phyloP scores from a whole-genome alignment of 2,797 vertebrate species.

The Balearica regulorum region DNA sequence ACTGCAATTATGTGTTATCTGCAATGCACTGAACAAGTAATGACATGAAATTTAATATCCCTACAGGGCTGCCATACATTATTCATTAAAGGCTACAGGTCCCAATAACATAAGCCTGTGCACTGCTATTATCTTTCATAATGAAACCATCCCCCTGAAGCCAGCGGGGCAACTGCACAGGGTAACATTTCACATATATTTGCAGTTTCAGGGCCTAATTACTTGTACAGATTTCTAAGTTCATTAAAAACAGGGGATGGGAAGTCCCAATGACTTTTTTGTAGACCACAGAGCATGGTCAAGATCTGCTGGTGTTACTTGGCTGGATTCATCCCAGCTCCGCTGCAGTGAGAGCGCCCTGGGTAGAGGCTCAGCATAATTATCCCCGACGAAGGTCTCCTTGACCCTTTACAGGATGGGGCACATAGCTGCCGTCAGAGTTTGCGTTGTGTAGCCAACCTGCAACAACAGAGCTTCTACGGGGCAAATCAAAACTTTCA shows the following conservation, averaged over 20 bases:
- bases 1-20: neutral
- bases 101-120: neutral
- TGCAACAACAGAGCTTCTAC: neutral
- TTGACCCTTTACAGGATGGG: neutral
- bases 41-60: neutral
- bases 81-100: neutral
- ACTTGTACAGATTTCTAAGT: neutral
- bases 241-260: neutral
- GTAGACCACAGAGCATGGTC: neutral
- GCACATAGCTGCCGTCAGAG: neutral
- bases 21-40: neutral
- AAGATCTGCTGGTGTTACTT: neutral
- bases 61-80: neutral
- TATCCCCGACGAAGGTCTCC: rapidly evolving
- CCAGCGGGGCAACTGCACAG: neutral
- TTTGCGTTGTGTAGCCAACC: no score
- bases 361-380: neutral
- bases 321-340: neutral
- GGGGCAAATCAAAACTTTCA: neutral
- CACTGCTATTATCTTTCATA: neutral
- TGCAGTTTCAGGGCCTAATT: neutral
- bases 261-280: neutral
- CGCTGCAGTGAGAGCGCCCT: neutral
- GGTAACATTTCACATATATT: neutral
- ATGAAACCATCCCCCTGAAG: neutral